Evolutionary conservation across 2,797 vertebrate species (phyloP).

Genomic region (Acipenser transmontanus): DNA sequence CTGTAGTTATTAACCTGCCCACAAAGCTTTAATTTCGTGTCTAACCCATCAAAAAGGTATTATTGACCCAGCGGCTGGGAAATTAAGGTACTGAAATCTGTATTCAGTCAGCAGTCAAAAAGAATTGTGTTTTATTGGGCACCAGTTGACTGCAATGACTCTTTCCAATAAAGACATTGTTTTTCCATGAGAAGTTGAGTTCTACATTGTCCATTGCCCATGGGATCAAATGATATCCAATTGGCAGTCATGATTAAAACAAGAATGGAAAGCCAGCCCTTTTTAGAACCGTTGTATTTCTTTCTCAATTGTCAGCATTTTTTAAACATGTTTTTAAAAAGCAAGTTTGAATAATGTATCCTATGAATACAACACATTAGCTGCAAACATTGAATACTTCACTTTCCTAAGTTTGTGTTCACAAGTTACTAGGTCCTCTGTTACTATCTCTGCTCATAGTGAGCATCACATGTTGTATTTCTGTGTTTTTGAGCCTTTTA

Average conservation of each 20-base stretch:
- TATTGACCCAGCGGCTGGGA: slow-evolving; percentile 21
- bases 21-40: no score
- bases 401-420: slow-evolving; percentile 49
- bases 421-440: slow-evolving; percentile 53
- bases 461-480: slow-evolving; percentile 54
- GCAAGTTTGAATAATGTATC: slow-evolving; percentile 60
- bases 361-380: slow-evolving; percentile 74
- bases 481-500: slow-evolving; percentile 43
- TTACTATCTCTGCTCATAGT: slow-evolving; percentile 42
- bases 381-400: slow-evolving; percentile 74
- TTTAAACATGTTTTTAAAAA: slow-evolving; percentile 50
- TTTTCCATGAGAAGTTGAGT: slow-evolving; percentile 25
- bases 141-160: slow-evolving; percentile 1
- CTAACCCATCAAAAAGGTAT: slow-evolving; percentile 2
- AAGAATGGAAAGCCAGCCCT: slow-evolving; percentile 20
- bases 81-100: slow-evolving; percentile 16
- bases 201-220: slow-evolving; percentile 4
- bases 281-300: slow-evolving; percentile 40
- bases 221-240: neutral
- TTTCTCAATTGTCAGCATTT: slow-evolving; percentile 51
- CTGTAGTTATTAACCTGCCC: no score
- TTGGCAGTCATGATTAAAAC: slow-evolving; percentile 33
- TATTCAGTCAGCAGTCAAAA: neutral
- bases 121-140: slow-evolving; percentile 3
- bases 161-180: slow-evolving; percentile 11